phyloP scores from a whole-genome alignment of 1,140 invertebrate species.

The Heliconius hewitsoni region DNA sequence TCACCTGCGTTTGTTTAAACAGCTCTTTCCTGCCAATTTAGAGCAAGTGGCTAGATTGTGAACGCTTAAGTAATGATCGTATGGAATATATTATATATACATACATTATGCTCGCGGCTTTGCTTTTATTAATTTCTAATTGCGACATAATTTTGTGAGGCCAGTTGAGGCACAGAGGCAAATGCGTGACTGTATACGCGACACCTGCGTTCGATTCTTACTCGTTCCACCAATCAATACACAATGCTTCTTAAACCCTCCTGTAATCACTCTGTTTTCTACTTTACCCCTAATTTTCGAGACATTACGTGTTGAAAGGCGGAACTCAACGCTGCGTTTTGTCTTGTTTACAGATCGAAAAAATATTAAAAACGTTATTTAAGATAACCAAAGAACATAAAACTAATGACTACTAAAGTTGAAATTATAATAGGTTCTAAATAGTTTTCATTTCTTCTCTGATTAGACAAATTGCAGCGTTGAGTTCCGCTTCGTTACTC shows the following conservation, averaged over 20 bases:
- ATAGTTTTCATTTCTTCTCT: too few relatives aligned
- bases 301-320: not conserved
- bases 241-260: too few relatives aligned
- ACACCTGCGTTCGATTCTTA: too few relatives aligned
- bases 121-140: not conserved
- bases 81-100: not conserved
- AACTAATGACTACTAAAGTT: too few relatives aligned
- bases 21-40: not conserved
- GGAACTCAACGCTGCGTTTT: too few relatives aligned
- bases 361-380: not conserved
- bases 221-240: not conserved
- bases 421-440: too few relatives aligned
- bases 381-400: too few relatives aligned
- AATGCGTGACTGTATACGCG: too few relatives aligned
- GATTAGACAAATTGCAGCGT: too few relatives aligned
- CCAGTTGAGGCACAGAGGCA: too few relatives aligned
- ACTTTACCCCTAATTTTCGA: not conserved
- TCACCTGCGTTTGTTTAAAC: not conserved
- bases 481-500: not conserved
- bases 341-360: not conserved
- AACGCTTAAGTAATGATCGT: conserved; percentile 8
- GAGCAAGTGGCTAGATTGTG: conserved; percentile 12
- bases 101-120: not conserved
- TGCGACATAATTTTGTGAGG: not conserved
- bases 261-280: too few relatives aligned